Evolutionary conservation across 2,888 invertebrate species (phyloP), one percentile per base, ranked within the genome.

Genomic region (Aquatica leii): DNA sequence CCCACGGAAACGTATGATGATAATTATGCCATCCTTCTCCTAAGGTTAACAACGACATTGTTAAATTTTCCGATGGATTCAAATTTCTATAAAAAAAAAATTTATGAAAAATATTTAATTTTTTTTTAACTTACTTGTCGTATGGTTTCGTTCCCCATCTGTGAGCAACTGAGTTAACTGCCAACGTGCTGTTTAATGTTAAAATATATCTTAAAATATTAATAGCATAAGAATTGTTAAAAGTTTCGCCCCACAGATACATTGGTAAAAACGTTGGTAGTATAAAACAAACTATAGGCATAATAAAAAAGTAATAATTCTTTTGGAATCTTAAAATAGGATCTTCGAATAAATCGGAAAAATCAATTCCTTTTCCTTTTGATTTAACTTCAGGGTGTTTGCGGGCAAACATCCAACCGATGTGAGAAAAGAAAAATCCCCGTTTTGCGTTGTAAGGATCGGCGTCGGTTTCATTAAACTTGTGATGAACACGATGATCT

Each of bases 361-460:
- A 75, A 77, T 97, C 95, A 17, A 97, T 86, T 50, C 89, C 87
- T 71, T 92, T 90, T 76, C 97, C 97, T 80, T 95, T 96, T 66
- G 83, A 86, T 78, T 88, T 92, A 37, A 98, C 93, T 68, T 94
- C 92, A 0, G 94, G 94, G 78, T 97, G 97, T 80, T 97, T 97
- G 72, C 90, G 87, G 74, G 91, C 91, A 58, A 97, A 82, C 67
- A 98, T 85, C 98, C 98, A 98, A 62, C 98, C 98, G 73, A 97
- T 87, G 81, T 98, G 97, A 0, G 97, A 89, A 83, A 97, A 98
- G 86, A 97, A 97, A 84, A 98, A 96, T 8, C 98, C 98, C 20
- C 96, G 86, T 56, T 84, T 92, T 1, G 95, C 93, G 78, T 96
- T 95, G 80, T 96, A 95, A 0, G 96, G 96, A 82, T 97, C 96